Evolutionary conservation across 2,888 invertebrate genomes (phyloP).

Genomic region (Drosophila neonasuta): DNA sequence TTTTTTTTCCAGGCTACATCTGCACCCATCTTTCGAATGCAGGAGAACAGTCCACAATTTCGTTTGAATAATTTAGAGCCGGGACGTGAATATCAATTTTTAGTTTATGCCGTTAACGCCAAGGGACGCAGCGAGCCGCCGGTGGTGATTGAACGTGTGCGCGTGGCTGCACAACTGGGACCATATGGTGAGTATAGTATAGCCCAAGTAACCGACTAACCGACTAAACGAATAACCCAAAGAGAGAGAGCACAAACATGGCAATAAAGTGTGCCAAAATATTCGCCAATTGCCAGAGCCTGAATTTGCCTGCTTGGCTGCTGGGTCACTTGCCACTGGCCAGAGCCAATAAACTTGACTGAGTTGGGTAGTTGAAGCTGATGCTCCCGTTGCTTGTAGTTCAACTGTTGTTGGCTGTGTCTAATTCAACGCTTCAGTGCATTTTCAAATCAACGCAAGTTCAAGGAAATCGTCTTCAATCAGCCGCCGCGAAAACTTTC

Average conservation of each 20-base stretch:
- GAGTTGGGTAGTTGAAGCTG: conserved; percentile 31
- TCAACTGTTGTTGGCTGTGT: conserved; percentile 38
- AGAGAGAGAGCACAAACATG: not conserved
- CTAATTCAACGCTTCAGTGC: conserved; percentile 76
- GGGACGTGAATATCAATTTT: conserved; percentile 89
- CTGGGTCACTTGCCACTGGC: conserved; percentile 41
- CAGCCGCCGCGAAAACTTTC: conserved; percentile 66
- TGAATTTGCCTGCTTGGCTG: conserved; percentile 24
- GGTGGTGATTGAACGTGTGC: conserved; percentile 85
- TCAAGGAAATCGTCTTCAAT: conserved; percentile 74
- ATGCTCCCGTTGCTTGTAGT: not conserved
- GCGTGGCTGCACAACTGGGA: conserved; percentile 82
- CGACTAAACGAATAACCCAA: conserved; percentile 9
- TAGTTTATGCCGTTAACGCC: conserved; percentile 91
- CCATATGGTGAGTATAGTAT: conserved; percentile 80
- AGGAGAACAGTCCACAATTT: conserved; percentile 87
- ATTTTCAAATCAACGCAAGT: conserved; percentile 75
- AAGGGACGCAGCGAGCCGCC: conserved; percentile 90
- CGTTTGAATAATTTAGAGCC: conserved; percentile 89
- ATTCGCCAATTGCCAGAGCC: conserved; percentile 38
- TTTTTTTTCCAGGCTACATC: conserved; percentile 82
- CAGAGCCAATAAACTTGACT: conserved; percentile 49
- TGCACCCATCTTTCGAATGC: conserved; percentile 85
- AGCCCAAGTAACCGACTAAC: conserved; percentile 10
- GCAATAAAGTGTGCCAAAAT: conserved; percentile 55